These are phyloP conservation scores for Luidia sarsii DNA, from an alignment of 53 echinoderm and acorn worm species.

Conservation along the genomic window DNA sequence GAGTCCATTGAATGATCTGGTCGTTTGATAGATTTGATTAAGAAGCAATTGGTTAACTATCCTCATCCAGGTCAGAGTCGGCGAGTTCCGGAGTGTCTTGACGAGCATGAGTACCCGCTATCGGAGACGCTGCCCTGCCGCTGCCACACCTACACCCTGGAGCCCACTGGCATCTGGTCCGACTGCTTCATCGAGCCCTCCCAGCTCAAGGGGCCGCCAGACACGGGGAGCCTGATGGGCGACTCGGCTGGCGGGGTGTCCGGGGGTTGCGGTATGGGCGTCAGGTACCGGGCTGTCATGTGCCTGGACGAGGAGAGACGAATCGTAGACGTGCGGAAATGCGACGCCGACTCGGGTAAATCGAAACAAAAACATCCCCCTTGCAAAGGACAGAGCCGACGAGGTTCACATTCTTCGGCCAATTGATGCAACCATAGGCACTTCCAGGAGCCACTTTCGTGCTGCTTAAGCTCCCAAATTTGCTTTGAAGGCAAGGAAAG, in stretches of 20 bases:
- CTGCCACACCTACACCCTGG: constrained; percentile 76
- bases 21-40: no score
- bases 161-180: constrained; percentile 68
- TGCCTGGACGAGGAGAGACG: constrained; percentile 75
- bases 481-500: no score
- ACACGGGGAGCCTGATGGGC: constrained; percentile 11
- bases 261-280: constrained; percentile 70
- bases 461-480: no score
- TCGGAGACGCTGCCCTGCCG: constrained; percentile 62
- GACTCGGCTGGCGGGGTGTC: constrained; percentile 47
- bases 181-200: constrained; percentile 76
- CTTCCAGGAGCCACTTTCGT: no score
- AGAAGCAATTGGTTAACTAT: no score
- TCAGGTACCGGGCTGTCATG: constrained; percentile 62
- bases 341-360: constrained; percentile 68
- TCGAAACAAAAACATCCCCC: background rate
- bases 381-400: no score
- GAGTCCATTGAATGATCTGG: no score
- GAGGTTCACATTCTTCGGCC: no score
- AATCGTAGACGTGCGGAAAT: constrained; percentile 61
- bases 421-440: no score
- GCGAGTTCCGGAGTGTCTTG: constrained; percentile 49
- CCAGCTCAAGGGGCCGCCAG: constrained; percentile 44
- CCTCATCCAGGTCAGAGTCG: constrained; percentile 64
- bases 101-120: constrained; percentile 55